These are phyloP conservation scores for Eira barbara DNA, from an alignment of 2,113 vertebrate species.

Conservation along the genomic window DNA sequence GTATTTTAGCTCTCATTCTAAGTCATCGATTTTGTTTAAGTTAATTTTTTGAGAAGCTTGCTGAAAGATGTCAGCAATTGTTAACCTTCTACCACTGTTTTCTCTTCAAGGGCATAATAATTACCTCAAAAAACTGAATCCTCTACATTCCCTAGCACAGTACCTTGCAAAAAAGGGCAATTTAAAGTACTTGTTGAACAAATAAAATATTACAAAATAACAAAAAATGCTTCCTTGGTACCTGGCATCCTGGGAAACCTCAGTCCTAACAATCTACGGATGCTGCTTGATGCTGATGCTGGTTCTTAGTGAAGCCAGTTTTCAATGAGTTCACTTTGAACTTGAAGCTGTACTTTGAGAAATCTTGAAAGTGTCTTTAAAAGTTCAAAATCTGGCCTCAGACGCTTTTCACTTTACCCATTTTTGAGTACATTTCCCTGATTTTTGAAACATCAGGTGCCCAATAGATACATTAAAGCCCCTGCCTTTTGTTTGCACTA, in stretches of 20 bases:
- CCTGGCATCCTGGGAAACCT: background rate
- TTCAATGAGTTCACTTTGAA: background rate
- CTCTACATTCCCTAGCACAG: background rate
- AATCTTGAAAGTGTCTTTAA: conserved; percentile 37
- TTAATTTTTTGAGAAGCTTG: conserved; percentile 11
- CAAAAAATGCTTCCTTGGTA: background rate
- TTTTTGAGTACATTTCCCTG: conserved; percentile 31
- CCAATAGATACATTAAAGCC: background rate
- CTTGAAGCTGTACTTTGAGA: conserved; percentile 39
- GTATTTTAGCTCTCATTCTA: background rate
- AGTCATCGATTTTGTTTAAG: background rate
- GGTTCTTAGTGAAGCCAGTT: background rate
- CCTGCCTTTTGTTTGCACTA: conserved; percentile 49
- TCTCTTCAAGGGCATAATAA: background rate
- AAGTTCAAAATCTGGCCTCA: conserved; percentile 30
- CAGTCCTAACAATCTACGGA: background rate
- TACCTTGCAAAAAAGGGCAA: background rate
- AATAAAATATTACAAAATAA: background rate
- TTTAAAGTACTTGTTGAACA: background rate
- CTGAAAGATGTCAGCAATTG: background rate
- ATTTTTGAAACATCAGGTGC: conserved; percentile 38
- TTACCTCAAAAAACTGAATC: background rate
- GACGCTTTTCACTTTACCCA: background rate
- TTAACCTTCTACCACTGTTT: background rate
- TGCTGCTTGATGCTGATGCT: background rate